Evolutionary conservation across 92 coral and sea anemone genomes (phyloP).

Genomic region (Phenganax stokvisi): DNA sequence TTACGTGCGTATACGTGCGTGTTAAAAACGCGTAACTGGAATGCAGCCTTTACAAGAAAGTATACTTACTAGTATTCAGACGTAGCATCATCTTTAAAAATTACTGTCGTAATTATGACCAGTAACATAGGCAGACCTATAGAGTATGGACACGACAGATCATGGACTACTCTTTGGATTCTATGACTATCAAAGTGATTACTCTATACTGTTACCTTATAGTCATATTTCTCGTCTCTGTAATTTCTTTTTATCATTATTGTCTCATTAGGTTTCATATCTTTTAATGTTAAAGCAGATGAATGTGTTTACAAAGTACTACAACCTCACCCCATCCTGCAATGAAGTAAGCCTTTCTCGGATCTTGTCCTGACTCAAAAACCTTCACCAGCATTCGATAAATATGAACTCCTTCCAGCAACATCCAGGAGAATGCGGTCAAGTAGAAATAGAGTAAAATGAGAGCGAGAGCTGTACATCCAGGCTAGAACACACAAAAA

Average conservation of each 20-base stretch:
- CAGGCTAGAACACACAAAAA: not conserved
- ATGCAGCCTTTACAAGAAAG: not conserved
- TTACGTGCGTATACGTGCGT: too few relatives aligned
- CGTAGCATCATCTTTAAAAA: slow-evolving; percentile 10
- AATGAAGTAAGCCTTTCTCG: slow-evolving; percentile 5
- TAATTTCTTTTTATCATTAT: not conserved
- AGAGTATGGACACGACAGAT: not conserved
- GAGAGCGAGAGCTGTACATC: slow-evolving; percentile 23
- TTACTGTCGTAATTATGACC: not conserved
- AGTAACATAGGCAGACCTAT: slow-evolving; percentile 26
- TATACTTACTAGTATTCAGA: slow-evolving; percentile 30
- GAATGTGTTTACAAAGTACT: too few relatives aligned
- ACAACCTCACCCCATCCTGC: slow-evolving; percentile 30
- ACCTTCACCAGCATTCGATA: slow-evolving; percentile 36
- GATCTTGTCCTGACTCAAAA: slow-evolving; percentile 31
- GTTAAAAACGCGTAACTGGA: too few relatives aligned
- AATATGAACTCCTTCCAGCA: slow-evolving; percentile 37
- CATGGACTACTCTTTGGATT: not conserved
- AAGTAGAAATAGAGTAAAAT: slow-evolving; percentile 29
- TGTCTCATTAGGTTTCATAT: not conserved
- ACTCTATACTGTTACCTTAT: too few relatives aligned
- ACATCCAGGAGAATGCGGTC: slow-evolving; percentile 33
- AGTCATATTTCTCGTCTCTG: too few relatives aligned
- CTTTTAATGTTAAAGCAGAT: too few relatives aligned
- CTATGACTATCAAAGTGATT: too few relatives aligned